These are phyloP conservation scores for Meles meles DNA, from an alignment of 2,113 vertebrate genomes.

Conservation along the genomic window DNA sequence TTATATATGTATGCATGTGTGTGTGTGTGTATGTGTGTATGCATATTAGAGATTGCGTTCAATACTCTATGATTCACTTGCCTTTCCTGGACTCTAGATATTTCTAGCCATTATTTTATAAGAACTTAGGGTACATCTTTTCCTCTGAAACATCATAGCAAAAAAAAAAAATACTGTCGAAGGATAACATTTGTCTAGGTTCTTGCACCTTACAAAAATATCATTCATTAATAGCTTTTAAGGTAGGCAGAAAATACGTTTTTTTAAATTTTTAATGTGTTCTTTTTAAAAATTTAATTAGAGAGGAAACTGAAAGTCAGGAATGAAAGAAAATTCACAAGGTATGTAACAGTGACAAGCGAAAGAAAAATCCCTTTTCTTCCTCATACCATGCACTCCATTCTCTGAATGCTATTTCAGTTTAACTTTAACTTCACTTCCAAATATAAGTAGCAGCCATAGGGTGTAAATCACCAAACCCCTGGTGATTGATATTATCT, in stretches of 20 bases:
- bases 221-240: background rate
- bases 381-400: background rate
- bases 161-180: background rate
- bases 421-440: background rate
- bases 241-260: background rate
- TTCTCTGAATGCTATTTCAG: background rate
- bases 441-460: background rate
- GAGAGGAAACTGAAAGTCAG: background rate
- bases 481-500: background rate
- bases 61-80: background rate
- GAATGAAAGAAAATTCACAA: background rate
- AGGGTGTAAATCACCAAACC: background rate
- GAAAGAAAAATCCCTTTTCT: background rate
- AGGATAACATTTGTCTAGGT: background rate
- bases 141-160: background rate
- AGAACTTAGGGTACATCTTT: background rate
- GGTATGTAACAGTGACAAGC: background rate
- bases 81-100: background rate
- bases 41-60: background rate
- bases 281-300: background rate
- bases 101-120: background rate
- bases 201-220: background rate
- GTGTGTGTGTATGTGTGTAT: background rate
- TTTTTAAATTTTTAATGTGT: background rate
- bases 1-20: background rate